Base-by-base conservation (phyloP, 2,888 invertebrate genomes). In the Drosophila birchii region DNA sequence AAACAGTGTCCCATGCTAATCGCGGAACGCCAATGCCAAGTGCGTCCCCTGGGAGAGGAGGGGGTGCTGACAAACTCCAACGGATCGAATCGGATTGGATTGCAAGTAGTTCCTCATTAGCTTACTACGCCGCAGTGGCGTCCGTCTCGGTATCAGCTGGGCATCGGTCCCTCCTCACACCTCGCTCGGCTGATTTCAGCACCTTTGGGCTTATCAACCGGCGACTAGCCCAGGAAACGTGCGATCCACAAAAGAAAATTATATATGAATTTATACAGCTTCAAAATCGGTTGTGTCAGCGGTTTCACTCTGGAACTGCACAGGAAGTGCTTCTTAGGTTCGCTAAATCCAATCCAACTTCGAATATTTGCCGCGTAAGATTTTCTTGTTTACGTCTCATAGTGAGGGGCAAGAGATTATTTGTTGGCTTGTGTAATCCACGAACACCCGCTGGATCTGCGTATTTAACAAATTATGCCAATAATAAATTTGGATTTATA, bases 401-500 rank as follows among this genome's bases (percentile, higher is more conserved):
- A 26, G 41, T 16, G 36, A 20, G 66, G 64, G 55, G 68, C 12
- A 26, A 39, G 29, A 11, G 20, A 32, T 39, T 72, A 47, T 70
- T 70, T 69, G 67, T 38, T 23, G 61, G 16, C 56, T 84, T 79
- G 78, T 72, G 72, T 57, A 81, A 83, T 58, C 54, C 23, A 32
- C 44, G 26, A 51, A 43, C 45, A 43, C 53, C 39, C 67, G 68
- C 64, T 70, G 64, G 32, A 53, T 78, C 76, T 73, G 75, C 79
- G 58, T 43, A 56, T 76, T 79, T 71, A 49, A 60, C 51, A 54
- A 75, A 76, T 77, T 73, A 57, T 76, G 71, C 51, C 78, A 75
- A 81, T 75, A 87, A 75, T 59, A 71, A 76, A 72, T 80, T 81
- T 68, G 51, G 78, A 73, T 71, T 69, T 56, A 68, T 23, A 64